Evolutionary conservation across 2,797 vertebrate genomes (phyloP).

Genomic region (Lutjanus campechanus): DNA sequence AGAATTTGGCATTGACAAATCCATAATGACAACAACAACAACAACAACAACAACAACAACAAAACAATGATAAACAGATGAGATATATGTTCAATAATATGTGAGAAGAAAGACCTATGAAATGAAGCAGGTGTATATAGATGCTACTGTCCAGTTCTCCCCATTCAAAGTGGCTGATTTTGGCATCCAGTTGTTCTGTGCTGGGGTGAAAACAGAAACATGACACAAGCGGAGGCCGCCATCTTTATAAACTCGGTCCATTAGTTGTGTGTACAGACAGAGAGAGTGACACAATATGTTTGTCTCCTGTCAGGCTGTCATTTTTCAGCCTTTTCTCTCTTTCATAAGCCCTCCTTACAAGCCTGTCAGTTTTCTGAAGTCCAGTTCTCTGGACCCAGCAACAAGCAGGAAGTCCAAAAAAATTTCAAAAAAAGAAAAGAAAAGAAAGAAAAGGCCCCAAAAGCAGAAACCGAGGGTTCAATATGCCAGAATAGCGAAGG

Average conservation of each 20-base stretch:
- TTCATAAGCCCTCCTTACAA: constrained; percentile 2
- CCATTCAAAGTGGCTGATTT: constrained; percentile 36
- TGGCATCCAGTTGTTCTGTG: constrained; percentile 46
- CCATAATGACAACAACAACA: constrained; percentile 16
- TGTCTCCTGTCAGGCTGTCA: constrained; percentile 19
- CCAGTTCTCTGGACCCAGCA: constrained; percentile 40
- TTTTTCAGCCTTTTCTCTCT: constrained; percentile 20
- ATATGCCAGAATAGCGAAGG: constrained; percentile 77
- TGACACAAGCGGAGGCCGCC: background rate
- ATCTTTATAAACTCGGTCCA: constrained; percentile 35
- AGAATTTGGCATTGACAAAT: constrained; percentile 76
- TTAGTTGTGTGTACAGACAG: constrained; percentile 32
- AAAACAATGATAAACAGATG: constrained; percentile 51
- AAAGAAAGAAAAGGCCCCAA: constrained; percentile 34
- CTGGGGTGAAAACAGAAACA: constrained; percentile 17
- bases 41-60: constrained; percentile 11
- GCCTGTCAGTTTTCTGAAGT: constrained; percentile 23
- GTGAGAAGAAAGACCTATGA: constrained; percentile 52
- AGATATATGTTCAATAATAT: constrained; percentile 67
- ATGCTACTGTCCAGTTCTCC: constrained; percentile 54
- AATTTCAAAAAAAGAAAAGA: background rate
- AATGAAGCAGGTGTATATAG: constrained; percentile 53
- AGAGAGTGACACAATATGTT: constrained; percentile 24
- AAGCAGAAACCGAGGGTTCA: constrained; percentile 57
- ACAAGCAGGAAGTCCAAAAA: constrained; percentile 26